phyloP scores from a whole-genome alignment of 2,888 invertebrate genomes.

The Sericinus montela region DNA sequence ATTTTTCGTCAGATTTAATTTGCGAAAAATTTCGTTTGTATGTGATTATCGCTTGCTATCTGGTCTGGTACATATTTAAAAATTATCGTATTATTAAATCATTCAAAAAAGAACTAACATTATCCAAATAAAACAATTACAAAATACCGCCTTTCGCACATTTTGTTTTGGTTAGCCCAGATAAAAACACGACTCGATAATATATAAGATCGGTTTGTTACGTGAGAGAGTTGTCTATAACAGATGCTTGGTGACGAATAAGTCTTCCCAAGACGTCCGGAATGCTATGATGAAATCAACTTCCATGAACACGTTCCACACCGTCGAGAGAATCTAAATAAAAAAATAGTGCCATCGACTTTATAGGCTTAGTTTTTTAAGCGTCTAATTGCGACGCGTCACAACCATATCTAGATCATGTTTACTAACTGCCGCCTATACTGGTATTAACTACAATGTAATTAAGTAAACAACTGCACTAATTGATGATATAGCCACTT shows the following conservation, averaged over 20 bases:
- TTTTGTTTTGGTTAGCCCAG: background rate
- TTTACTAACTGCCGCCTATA: slow-evolving; percentile 48
- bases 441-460: slow-evolving; percentile 58
- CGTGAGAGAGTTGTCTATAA: slow-evolving; percentile 6
- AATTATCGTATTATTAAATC: too few relatives aligned
- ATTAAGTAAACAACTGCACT: slow-evolving; percentile 52
- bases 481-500: slow-evolving; percentile 51
- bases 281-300: slow-evolving; percentile 46
- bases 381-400: slow-evolving; percentile 39
- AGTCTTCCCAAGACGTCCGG: slow-evolving; percentile 36
- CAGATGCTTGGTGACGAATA: slow-evolving; percentile 39
- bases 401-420: slow-evolving; percentile 49
- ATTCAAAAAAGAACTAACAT: too few relatives aligned
- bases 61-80: too few relatives aligned
- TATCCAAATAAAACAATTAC: too few relatives aligned
- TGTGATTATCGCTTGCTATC: too few relatives aligned
- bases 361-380: slow-evolving; percentile 56
- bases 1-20: too few relatives aligned
- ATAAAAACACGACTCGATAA: slow-evolving; percentile 2
- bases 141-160: too few relatives aligned
- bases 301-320: slow-evolving; percentile 45
- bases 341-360: slow-evolving; percentile 51
- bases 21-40: too few relatives aligned
- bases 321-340: slow-evolving; percentile 40
- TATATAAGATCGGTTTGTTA: slow-evolving; percentile 10